These are phyloP conservation scores for Barnardius zonarius DNA, from an alignment of 2,113 vertebrate species.

Conservation along the genomic window DNA sequence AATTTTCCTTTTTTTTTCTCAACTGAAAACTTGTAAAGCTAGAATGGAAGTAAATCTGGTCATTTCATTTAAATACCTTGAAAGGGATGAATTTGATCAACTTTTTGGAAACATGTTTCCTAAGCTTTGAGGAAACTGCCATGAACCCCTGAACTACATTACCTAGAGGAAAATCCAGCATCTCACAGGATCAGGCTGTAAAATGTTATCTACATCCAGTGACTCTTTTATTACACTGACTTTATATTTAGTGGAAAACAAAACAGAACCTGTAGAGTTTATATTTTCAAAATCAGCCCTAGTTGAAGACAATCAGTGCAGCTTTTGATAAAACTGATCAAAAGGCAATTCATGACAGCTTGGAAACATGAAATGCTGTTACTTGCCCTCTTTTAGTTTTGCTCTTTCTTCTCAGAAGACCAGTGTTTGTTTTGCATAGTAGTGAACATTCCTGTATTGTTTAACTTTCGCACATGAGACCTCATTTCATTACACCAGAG, in stretches of 20 bases:
- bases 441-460: neutral
- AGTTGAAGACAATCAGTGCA: constrained; percentile 20
- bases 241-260: constrained; percentile 11
- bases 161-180: constrained; percentile 20
- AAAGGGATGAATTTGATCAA: neutral
- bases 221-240: constrained; percentile 1
- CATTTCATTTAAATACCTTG: neutral
- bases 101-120: neutral
- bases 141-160: neutral
- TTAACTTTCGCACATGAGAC: constrained; percentile 21
- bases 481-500: neutral
- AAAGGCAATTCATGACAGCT: constrained; percentile 41
- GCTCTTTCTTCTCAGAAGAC: constrained; percentile 48
- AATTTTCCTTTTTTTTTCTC: neutral
- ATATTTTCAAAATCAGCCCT: constrained; percentile 33
- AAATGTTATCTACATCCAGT: constrained; percentile 7
- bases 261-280: constrained; percentile 37
- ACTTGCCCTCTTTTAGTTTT: constrained; percentile 51
- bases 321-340: constrained; percentile 67
- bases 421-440: constrained; percentile 42
- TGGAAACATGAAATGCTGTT: constrained; percentile 50
- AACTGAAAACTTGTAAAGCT: neutral
- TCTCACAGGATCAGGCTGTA: neutral
- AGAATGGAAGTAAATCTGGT: neutral
- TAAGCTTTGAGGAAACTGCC: constrained; percentile 11